These are phyloP conservation scores for Hyperoplus immaculatus DNA, from an alignment of 2,797 vertebrate genomes.

Conservation along the genomic window DNA sequence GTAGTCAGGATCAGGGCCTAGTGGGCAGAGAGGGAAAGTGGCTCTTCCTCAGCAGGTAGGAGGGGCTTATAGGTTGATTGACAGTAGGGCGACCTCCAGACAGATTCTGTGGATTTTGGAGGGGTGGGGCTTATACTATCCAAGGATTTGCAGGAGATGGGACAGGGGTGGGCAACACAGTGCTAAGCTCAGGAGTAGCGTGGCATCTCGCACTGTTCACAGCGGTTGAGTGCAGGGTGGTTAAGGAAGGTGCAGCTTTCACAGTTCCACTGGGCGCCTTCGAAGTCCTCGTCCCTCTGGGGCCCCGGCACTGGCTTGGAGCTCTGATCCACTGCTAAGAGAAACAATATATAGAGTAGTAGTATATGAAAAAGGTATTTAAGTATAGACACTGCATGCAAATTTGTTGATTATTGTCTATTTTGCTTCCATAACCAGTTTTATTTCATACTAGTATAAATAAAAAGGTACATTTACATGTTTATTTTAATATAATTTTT, in stretches of 20 bases:
- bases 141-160: conserved; percentile 49
- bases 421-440: too few relatives aligned
- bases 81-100: conserved; percentile 53
- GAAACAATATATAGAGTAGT: conserved; percentile 7
- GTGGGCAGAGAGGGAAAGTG: conserved; percentile 56
- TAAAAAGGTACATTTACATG: background rate
- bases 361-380: background rate
- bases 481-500: too few relatives aligned
- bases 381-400: too few relatives aligned
- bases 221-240: conserved; percentile 98
- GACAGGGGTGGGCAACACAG: conserved; percentile 56
- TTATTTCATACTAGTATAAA: background rate
- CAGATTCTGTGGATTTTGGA: conserved; percentile 55
- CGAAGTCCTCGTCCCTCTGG: conserved; percentile 97
- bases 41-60: conserved; percentile 81
- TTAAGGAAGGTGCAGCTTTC: conserved; percentile 99
- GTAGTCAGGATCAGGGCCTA: conserved; percentile 84
- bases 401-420: too few relatives aligned
- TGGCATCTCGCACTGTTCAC: conserved; percentile 99
- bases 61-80: conserved; percentile 71
- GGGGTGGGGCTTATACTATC: conserved; percentile 55
- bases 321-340: conserved; percentile 82
- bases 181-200: conserved; percentile 92
- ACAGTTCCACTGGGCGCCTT: conserved; percentile 98
- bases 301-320: conserved; percentile 82